phyloP scores from a whole-genome alignment of 2,113 vertebrate species.

The Noturus placidus region DNA sequence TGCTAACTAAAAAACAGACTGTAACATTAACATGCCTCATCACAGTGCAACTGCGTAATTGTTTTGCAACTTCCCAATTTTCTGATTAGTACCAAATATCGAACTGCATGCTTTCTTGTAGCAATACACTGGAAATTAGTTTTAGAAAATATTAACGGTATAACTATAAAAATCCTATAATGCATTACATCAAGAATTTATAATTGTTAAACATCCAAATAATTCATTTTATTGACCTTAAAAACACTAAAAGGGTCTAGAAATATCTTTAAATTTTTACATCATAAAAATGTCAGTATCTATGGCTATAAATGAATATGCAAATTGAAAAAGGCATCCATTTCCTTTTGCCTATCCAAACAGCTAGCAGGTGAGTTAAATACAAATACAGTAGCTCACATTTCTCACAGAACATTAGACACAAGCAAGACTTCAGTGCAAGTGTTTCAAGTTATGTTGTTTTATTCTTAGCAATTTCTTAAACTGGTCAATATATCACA shows the following conservation, averaged over 20 bases:
- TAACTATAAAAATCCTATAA: neutral
- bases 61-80: neutral
- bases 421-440: neutral
- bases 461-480: neutral
- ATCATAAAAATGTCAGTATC: neutral
- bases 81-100: neutral
- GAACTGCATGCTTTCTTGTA: neutral
- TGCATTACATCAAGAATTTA: neutral
- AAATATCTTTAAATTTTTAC: neutral
- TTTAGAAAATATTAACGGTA: neutral
- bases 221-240: neutral
- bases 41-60: neutral
- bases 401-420: neutral
- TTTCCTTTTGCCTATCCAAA: neutral
- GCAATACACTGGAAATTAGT: neutral
- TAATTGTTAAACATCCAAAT: neutral
- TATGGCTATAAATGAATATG: neutral
- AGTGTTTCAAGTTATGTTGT: neutral
- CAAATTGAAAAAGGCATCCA: neutral
- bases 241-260: neutral
- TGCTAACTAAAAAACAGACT: neutral
- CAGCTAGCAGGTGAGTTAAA: neutral
- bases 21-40: neutral
- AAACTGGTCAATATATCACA: neutral
- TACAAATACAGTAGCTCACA: neutral